Conservation (phyloP, 2,797 vertebrate species). For the Rhabdomys pumilio region DNA sequence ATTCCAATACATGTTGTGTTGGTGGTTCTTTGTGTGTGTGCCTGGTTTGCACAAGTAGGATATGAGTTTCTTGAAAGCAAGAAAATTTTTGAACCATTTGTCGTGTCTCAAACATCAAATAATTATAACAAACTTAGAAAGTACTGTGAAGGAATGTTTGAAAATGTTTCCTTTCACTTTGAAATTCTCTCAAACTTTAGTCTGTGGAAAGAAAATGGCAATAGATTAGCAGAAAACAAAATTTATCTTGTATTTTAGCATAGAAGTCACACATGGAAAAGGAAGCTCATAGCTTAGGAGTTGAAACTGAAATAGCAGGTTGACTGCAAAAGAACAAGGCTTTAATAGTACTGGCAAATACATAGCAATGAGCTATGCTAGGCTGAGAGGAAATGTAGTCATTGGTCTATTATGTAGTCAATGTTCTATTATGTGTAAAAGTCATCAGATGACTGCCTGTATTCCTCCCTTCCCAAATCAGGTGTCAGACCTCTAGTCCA, state of each 20-base stretch:
- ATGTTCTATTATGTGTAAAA: not conserved
- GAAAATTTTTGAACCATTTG: not conserved
- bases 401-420: fast-evolving
- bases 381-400: not conserved
- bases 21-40: not conserved
- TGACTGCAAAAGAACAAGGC: not conserved
- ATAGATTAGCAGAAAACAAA: not conserved
- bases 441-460: not conserved
- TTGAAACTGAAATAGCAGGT: not conserved
- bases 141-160: not conserved
- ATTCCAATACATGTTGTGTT: not conserved
- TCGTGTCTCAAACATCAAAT: conserved; percentile 17
- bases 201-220: not conserved
- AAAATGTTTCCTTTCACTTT: not conserved
- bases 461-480: not conserved
- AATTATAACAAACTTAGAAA: not conserved
- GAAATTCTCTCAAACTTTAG: not conserved
- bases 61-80: not conserved
- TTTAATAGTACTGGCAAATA: no score
- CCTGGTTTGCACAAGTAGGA: not conserved
- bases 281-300: not conserved
- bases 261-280: not conserved
- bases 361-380: not conserved
- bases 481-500: not conserved
- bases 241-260: not conserved